phyloP scores from a whole-genome alignment of 2,113 vertebrate genomes.

The Tricholaema leucomelas region DNA sequence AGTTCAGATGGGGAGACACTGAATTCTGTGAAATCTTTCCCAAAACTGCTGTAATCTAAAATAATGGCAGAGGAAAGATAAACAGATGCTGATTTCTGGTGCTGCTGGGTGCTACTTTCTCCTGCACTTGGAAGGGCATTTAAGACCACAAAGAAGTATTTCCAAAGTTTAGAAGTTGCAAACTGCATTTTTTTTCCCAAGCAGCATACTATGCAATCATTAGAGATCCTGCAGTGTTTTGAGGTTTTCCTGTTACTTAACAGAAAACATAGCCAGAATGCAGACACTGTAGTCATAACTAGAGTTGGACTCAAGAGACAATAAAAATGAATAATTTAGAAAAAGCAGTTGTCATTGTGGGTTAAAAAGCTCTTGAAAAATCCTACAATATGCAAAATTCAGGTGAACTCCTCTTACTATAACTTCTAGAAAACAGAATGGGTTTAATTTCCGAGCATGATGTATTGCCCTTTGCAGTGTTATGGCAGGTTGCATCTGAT shows the following conservation, averaged over 20 bases:
- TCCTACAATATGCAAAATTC: neutral
- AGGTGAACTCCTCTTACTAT: neutral
- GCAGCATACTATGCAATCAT: neutral
- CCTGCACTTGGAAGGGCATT: neutral
- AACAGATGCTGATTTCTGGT: neutral
- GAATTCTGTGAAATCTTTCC: neutral
- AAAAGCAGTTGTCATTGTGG: neutral
- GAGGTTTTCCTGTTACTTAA: neutral
- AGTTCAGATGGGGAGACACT: neutral
- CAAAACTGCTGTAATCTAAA: neutral
- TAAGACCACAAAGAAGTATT: neutral
- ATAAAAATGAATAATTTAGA: neutral
- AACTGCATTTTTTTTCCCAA: neutral
- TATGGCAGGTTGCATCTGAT: conserved; percentile 53
- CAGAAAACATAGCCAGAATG: neutral
- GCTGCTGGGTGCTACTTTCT: neutral
- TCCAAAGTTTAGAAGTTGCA: neutral
- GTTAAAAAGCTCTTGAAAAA: neutral
- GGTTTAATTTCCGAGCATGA: conserved; percentile 14
- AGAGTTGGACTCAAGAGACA: neutral
- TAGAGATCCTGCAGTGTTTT: neutral
- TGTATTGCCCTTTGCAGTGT: conserved; percentile 13
- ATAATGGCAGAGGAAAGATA: neutral
- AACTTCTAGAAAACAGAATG: neutral
- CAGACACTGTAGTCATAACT: neutral